These are phyloP conservation scores for Apteryx mantelli DNA, from an alignment of 2,113 vertebrate species.

Conservation along the genomic window DNA sequence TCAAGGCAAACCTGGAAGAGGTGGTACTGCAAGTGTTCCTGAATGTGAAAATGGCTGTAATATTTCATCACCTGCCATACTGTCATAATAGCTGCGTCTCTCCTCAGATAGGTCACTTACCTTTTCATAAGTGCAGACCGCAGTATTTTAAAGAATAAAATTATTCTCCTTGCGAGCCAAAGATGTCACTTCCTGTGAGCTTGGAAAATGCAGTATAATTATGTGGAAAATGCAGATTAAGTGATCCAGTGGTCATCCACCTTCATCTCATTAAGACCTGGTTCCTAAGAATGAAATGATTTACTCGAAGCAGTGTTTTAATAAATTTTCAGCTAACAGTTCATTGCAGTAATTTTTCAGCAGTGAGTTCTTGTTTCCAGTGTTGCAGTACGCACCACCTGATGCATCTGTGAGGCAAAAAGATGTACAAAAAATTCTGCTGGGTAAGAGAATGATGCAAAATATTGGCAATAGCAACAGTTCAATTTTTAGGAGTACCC, in stretches of 20 bases:
- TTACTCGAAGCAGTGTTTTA: slow-evolving; percentile 20
- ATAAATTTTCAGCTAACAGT: not conserved
- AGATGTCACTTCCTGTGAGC: not conserved
- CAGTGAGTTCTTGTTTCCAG: not conserved
- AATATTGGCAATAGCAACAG: not conserved
- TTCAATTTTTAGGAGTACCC: not conserved
- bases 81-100: not conserved
- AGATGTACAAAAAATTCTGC: not conserved
- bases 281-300: not conserved
- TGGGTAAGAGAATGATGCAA: not conserved
- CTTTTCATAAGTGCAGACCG: not conserved
- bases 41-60: slow-evolving; percentile 22
- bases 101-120: not conserved
- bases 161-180: not conserved
- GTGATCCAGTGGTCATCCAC: not conserved
- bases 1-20: slow-evolving; percentile 11
- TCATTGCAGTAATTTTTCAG: not conserved
- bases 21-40: not conserved
- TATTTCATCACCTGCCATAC: not conserved
- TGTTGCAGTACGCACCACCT: not conserved
- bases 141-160: not conserved
- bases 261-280: not conserved
- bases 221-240: not conserved
- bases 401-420: not conserved
- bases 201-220: not conserved